Conservation (phyloP, 2,888 invertebrate species). For the Nephrotoma guestfalica region DNA sequence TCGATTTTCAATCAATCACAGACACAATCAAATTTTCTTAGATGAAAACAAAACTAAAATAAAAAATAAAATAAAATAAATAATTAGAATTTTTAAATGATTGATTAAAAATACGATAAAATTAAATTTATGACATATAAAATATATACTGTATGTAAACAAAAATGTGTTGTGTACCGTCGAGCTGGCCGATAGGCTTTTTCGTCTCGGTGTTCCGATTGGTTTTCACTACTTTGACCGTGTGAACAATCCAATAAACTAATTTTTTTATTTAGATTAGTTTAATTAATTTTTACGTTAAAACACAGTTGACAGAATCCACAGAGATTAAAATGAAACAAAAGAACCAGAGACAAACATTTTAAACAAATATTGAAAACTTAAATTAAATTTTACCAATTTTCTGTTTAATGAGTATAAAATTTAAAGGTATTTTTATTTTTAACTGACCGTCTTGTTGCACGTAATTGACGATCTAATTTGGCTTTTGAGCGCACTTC, state of each 20-base stretch:
- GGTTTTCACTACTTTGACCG: neutral
- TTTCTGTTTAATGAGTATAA: neutral
- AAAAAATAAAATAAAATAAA: neutral
- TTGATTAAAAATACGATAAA: constrained; percentile 1
- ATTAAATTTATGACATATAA: neutral
- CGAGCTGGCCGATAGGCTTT: neutral
- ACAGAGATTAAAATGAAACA: neutral
- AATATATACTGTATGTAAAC: neutral
- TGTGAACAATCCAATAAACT: neutral
- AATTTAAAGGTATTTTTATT: neutral
- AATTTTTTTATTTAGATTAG: neutral
- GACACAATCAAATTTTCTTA: neutral
- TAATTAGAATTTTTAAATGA: neutral
- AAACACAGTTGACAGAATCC: neutral
- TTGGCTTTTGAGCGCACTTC: neutral
- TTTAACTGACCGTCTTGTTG: neutral
- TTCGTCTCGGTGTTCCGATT: neutral
- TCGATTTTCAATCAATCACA: neutral
- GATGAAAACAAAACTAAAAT: neutral
- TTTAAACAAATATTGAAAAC: neutral
- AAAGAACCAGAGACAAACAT: neutral
- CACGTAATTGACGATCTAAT: neutral
- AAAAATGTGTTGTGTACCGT: neutral
- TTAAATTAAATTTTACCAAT: neutral
- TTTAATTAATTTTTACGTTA: neutral